Conservation (phyloP, 2,888 invertebrate species). For the Platycnemis pennipes region DNA sequence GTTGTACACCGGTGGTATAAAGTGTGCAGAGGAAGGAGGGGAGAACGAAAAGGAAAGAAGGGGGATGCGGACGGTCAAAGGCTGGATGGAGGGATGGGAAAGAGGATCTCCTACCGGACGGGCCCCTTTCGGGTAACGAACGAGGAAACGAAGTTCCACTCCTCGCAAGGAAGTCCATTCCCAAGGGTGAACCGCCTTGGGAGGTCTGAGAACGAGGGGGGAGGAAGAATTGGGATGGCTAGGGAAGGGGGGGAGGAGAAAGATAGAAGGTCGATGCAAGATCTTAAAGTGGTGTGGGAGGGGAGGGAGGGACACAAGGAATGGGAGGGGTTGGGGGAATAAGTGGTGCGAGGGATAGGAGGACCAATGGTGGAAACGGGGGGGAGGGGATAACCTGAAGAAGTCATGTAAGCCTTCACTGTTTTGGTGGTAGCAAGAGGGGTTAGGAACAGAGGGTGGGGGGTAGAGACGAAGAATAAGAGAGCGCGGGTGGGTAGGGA, state of each 20-base stretch:
- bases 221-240: neutral
- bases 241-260: neutral
- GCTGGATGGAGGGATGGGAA: neutral
- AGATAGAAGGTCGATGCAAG: neutral
- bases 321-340: neutral
- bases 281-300: neutral
- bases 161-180: conserved; percentile 41
- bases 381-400: neutral
- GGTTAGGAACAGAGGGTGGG: neutral
- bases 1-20: neutral
- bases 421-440: neutral
- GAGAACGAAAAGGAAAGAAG: neutral
- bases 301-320: neutral
- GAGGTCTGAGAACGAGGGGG: neutral
- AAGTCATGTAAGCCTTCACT: neutral
- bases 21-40: neutral
- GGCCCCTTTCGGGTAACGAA: conserved; percentile 58
- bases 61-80: neutral
- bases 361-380: neutral
- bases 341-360: neutral
- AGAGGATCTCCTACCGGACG: neutral
- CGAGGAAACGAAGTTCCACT: conserved; percentile 63
- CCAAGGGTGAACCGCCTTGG: conserved; percentile 8
- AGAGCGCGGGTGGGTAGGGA: conserved; percentile 11
- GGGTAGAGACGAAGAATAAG: neutral